These are phyloP conservation scores for Drosophila azteca DNA, from an alignment of 1,140 invertebrate species.

Conservation along the genomic window DNA sequence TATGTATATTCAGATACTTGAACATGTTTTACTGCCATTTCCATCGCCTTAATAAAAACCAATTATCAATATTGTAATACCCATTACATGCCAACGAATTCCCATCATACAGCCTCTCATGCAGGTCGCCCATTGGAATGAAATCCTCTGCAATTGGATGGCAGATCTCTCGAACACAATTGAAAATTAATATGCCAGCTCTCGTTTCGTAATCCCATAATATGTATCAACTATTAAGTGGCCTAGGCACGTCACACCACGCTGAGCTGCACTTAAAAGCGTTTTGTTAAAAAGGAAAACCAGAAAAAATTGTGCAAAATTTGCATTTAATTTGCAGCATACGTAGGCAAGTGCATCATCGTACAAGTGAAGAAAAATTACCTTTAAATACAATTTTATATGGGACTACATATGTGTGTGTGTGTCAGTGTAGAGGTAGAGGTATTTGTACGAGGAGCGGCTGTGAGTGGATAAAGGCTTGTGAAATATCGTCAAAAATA, in stretches of 20 bases:
- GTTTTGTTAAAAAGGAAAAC: constrained; percentile 41
- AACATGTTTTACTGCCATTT: no score
- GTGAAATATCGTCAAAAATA: constrained; percentile 61
- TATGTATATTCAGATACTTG: no score
- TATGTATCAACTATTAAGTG: constrained; percentile 51
- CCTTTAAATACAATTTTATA: constrained; percentile 38
- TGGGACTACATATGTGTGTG: background rate
- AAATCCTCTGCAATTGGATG: constrained; percentile 8
- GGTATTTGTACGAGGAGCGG: no score
- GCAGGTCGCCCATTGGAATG: background rate
- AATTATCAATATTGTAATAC: no score
- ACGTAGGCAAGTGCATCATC: background rate
- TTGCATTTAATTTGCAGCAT: constrained; percentile 63
- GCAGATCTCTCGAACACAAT: constrained; percentile 22
- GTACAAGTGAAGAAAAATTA: constrained; percentile 32
- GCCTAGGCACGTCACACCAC: constrained; percentile 42
- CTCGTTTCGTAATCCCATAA: constrained; percentile 45
- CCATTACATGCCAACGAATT: constrained; percentile 1
- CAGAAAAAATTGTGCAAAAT: constrained; percentile 37
- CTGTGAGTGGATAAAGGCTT: constrained; percentile 33
- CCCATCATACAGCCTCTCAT: background rate
- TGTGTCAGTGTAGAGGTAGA: no score
- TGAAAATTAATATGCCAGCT: constrained; percentile 45
- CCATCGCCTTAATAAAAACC: no score
- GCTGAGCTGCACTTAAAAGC: constrained; percentile 65